A percentile compares a stretch with the other conserved stretches of the same genome.
phyloP scores from a whole-genome alignment of 1,140 invertebrate genomes.

The Pemphigus obesinymphae region DNA sequence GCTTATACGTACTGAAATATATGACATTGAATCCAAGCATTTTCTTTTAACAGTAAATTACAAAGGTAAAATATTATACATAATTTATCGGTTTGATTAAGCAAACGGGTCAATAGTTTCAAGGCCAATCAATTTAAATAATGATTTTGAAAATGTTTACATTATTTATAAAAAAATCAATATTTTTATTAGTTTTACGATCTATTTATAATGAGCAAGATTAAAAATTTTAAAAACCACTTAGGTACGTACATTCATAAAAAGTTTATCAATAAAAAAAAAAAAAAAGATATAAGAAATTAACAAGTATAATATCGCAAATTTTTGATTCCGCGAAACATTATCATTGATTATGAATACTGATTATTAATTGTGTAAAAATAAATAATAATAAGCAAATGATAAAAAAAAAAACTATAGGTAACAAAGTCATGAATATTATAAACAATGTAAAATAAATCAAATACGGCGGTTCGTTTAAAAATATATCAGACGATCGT shows the following conservation, averaged over 20 bases:
- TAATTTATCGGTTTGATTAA: background rate
- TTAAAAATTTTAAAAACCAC: too few species aligned
- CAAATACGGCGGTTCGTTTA: too few species aligned
- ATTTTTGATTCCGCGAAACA: background rate
- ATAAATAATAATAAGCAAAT: too few species aligned
- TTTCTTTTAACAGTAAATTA: background rate
- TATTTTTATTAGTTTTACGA: background rate
- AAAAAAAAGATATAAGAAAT: too few species aligned
- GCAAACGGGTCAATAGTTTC: background rate
- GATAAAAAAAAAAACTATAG: too few species aligned
- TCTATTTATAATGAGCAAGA: background rate
- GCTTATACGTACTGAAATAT: background rate
- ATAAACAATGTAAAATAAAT: too few species aligned
- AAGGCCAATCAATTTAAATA: background rate
- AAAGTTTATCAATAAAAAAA: background rate
- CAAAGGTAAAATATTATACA: background rate
- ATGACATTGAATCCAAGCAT: background rate
- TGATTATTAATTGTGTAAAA: too few species aligned
- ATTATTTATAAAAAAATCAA: background rate
- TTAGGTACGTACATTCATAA: background rate
- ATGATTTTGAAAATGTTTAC: background rate
- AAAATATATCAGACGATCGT: too few species aligned
- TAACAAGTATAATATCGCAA: too few species aligned
- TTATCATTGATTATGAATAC: too few species aligned
- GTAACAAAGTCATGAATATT: too few species aligned